Evolutionary conservation across 2,888 invertebrate species (phyloP).

Genomic region (Megaustenia siamemsis): DNA sequence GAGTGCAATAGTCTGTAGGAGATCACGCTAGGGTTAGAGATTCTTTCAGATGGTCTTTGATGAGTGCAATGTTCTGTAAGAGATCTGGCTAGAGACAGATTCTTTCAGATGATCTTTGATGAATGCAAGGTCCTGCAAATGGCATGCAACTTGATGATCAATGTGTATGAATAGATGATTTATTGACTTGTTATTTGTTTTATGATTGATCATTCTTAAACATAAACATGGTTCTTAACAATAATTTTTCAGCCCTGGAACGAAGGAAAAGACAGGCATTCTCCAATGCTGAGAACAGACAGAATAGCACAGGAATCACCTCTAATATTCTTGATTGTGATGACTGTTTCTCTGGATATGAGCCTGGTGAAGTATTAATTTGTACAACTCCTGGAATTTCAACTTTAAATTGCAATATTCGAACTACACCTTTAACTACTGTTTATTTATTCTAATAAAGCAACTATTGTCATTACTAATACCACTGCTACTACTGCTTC

Average conservation of each 20-base stretch:
- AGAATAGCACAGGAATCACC: background rate
- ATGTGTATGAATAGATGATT: too few species aligned
- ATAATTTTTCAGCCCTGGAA: slow-evolving; percentile 7
- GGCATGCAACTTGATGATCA: too few species aligned
- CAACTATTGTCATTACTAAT: background rate
- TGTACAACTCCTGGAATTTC: background rate
- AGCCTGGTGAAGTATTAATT: background rate
- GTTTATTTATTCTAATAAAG: background rate
- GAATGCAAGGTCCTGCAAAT: too few species aligned
- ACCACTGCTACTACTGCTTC: background rate
- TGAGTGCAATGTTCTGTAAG: too few species aligned
- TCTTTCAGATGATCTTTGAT: too few species aligned
- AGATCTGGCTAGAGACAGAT: too few species aligned
- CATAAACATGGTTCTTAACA: too few species aligned
- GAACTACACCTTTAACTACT: background rate
- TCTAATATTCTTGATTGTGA: background rate
- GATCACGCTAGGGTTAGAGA: too few species aligned
- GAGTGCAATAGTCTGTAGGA: too few species aligned
- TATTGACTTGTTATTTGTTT: too few species aligned
- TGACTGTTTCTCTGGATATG: background rate
- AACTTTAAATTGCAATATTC: background rate
- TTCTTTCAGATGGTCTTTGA: too few species aligned
- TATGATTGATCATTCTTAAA: too few species aligned
- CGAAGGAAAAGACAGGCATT: background rate
- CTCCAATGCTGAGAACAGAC: background rate